phyloP scores from a whole-genome alignment of 2,113 vertebrate genomes.

The Elachura formosa region DNA sequence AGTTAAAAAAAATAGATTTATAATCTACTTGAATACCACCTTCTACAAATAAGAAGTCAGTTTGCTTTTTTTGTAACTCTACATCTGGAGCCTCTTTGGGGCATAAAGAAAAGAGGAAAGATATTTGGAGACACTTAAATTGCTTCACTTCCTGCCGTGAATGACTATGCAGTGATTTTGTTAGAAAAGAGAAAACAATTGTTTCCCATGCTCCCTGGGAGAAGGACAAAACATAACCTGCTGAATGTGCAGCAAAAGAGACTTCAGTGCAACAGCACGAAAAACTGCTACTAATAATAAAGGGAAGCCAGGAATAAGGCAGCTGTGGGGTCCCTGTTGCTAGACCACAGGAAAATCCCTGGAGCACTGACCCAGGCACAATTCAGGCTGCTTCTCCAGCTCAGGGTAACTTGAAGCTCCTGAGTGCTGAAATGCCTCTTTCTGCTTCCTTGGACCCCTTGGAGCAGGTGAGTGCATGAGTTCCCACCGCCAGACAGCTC shows the following conservation, averaged over 20 bases:
- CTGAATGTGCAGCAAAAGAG: background rate
- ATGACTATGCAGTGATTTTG: slow-evolving; percentile 17
- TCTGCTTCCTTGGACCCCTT: background rate
- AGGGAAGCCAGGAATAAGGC: background rate
- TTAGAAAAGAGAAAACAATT: slow-evolving; percentile 32
- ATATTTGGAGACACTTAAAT: slow-evolving; percentile 53
- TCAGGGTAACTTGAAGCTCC: background rate
- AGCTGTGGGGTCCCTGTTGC: background rate
- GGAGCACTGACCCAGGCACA: background rate
- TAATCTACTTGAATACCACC: background rate
- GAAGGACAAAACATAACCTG: slow-evolving; percentile 27
- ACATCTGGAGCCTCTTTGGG: slow-evolving; percentile 56
- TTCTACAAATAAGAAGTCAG: slow-evolving; percentile 18
- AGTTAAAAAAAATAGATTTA: background rate
- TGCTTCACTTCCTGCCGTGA: slow-evolving; percentile 51
- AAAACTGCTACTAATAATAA: background rate
- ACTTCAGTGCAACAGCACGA: background rate
- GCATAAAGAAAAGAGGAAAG: slow-evolving; percentile 37
- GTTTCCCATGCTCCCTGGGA: slow-evolving; percentile 27
- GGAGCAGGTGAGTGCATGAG: background rate
- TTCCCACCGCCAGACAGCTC: background rate
- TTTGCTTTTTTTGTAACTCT: background rate
- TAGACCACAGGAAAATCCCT: background rate
- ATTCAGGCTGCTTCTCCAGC: background rate
- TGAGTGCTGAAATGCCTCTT: background rate